Base-by-base conservation (phyloP, 2,113 vertebrate species). In the Quiscalus mexicanus region DNA sequence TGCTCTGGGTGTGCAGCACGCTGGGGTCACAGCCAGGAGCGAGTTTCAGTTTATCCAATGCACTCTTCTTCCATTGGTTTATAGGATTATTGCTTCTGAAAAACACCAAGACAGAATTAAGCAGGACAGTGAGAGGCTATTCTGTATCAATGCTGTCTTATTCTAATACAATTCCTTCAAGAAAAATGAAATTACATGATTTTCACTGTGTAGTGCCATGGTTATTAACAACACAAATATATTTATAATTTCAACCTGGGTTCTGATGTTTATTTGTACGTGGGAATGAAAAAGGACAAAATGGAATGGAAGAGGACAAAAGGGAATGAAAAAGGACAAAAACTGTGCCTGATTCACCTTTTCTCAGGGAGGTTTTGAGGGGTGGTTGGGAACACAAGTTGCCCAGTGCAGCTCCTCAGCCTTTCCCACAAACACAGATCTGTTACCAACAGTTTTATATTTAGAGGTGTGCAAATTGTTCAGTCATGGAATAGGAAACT, bases 141-240 rank as follows among this genome's bases (percentile, higher is more conserved):
- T 77, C 83, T 68, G 76, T 88, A 69, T 82, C 68, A 19, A 56
- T 73, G 6, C 88, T 89, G 90, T 92, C 85, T 89, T 41, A 45
- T 31, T 39, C 78, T 59, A 37, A 35, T 52, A 65, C 60, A 35
- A 31, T 15, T 86, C 83, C 84, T 75, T 63, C 39, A 16, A 95
- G 89, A 55, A 35, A 69, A 84, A 58, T 30, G 41, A 56, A 64
- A 55, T 84, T 1, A 96, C 55, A 70, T 96, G 59, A 87, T 68
- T 95, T 89, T 87, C 94, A 95, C 95, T 96, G 74, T 96, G 87
- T 95, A 95, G 96, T 97, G 96, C 96, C 96, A 97, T 95, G 92
- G 79, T 91, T 82, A 91, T 64, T 91, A 95, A 89, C 52, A 82
- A 95, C 77, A 95, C 85, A 93, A 97, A 96, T 97, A 96, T 70